A percentile compares a stretch with the other conserved stretches of the same genome.
phyloP scores from a whole-genome alignment of 2,113 vertebrate genomes.

The Pipa parva region DNA sequence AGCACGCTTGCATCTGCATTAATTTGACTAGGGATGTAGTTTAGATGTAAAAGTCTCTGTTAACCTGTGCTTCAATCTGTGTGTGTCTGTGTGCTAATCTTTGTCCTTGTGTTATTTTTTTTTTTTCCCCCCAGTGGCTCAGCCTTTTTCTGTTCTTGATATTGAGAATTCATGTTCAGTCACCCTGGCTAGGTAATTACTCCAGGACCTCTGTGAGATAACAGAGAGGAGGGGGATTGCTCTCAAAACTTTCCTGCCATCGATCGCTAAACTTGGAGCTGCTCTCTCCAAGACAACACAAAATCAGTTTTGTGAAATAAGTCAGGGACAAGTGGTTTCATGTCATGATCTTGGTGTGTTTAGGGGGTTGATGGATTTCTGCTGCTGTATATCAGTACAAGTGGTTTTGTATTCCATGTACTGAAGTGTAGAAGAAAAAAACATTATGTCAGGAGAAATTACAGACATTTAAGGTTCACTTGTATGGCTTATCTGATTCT shows the following conservation, averaged over 20 bases:
- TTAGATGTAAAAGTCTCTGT: too few relatives aligned
- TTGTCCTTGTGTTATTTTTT: slow-evolving; percentile 9
- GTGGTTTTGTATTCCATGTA: too few relatives aligned
- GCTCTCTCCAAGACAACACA: slow-evolving; percentile 20
- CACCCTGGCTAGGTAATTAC: slow-evolving; percentile 38
- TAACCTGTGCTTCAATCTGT: neutral
- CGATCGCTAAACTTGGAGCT: slow-evolving; percentile 27
- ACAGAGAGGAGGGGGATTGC: neutral
- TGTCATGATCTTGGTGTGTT: neutral
- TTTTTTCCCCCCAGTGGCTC: slow-evolving; percentile 2
- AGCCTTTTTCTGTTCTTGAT: slow-evolving; percentile 24
- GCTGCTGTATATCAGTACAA: neutral
- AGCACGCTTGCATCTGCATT: too few relatives aligned
- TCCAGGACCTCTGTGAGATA: neutral
- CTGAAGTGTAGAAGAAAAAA: too few relatives aligned
- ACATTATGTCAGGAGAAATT: too few relatives aligned
- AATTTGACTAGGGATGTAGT: too few relatives aligned
- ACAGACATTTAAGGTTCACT: too few relatives aligned
- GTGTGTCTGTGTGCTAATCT: neutral
- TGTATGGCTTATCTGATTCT: too few relatives aligned
- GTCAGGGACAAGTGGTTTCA: neutral
- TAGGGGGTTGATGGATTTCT: neutral
- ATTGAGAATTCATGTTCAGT: slow-evolving; percentile 36
- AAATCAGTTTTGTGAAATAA: slow-evolving; percentile 13
- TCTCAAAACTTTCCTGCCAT: slow-evolving; percentile 27